phyloP scores from a whole-genome alignment of 2,888 invertebrate genomes.

The Drosophila histrio region DNA sequence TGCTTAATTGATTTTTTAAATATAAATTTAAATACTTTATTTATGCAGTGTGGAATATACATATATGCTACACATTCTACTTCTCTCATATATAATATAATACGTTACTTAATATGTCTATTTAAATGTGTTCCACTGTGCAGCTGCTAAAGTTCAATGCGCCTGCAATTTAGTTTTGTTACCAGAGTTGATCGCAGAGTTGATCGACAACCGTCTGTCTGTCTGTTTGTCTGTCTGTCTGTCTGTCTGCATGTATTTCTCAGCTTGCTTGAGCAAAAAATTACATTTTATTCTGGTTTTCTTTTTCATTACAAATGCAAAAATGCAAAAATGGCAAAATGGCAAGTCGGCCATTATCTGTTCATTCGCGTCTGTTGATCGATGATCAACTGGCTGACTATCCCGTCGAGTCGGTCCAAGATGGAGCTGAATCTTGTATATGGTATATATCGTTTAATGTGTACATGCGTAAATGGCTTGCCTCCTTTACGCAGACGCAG shows the following conservation, averaged over 20 bases:
- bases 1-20: too few species aligned
- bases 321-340: conserved; percentile 83
- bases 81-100: too few species aligned
- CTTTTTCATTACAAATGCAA: conserved; percentile 83
- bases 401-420: conserved; percentile 31
- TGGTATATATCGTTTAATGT: conserved; percentile 64
- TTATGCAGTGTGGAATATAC: too few species aligned
- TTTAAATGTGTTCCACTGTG: conserved; percentile 14
- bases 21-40: too few species aligned
- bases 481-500: conserved; percentile 69
- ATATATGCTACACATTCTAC: too few species aligned
- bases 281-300: conserved; percentile 76
- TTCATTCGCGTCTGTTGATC: conserved; percentile 56
- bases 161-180: conserved; percentile 19
- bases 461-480: conserved; percentile 72
- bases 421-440: conserved; percentile 6
- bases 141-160: conserved; percentile 39
- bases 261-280: conserved; percentile 1
- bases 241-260: background rate
- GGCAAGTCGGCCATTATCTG: conserved; percentile 75
- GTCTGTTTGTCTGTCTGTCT: background rate
- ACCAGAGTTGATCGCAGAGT: background rate
- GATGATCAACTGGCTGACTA: conserved; percentile 51
- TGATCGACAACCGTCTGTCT: conserved; percentile 7
- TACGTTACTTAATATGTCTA: too few species aligned